Evolutionary conservation across 2,113 vertebrate genomes (phyloP).

Genomic region (Brachypodius melanocephalos): DNA sequence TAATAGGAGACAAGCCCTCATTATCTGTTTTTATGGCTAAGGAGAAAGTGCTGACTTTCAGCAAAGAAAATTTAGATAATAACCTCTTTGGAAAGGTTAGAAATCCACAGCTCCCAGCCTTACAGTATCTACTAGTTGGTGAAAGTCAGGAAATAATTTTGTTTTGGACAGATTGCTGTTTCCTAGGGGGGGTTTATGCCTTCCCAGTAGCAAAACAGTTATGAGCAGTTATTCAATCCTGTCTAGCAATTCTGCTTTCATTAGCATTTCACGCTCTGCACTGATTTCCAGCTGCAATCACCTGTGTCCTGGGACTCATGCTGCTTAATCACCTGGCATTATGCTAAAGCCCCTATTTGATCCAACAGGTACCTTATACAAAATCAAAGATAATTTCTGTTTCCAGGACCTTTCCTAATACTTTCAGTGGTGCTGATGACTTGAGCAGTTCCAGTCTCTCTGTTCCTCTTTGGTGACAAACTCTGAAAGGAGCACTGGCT

Average conservation of each 20-base stretch:
- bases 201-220: neutral
- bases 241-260: constrained; percentile 1
- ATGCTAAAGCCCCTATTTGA: neutral
- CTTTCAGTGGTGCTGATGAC: neutral
- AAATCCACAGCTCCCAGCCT: neutral
- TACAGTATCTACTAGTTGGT: neutral
- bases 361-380: neutral
- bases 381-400: neutral
- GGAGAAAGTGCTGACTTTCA: neutral
- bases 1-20: neutral
- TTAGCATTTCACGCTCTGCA: neutral
- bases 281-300: neutral
- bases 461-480: neutral
- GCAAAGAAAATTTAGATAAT: neutral
- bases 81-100: neutral
- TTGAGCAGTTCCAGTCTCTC: neutral
- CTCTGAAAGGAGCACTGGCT: neutral
- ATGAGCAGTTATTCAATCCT: neutral
- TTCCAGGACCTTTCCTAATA: neutral
- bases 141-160: neutral
- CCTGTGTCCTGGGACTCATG: neutral
- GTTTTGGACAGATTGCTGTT: neutral
- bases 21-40: neutral
- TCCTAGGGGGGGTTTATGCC: neutral
- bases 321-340: neutral